phyloP scores from a whole-genome alignment of 2,888 invertebrate genomes.

The Yponomeuta sedellus region DNA sequence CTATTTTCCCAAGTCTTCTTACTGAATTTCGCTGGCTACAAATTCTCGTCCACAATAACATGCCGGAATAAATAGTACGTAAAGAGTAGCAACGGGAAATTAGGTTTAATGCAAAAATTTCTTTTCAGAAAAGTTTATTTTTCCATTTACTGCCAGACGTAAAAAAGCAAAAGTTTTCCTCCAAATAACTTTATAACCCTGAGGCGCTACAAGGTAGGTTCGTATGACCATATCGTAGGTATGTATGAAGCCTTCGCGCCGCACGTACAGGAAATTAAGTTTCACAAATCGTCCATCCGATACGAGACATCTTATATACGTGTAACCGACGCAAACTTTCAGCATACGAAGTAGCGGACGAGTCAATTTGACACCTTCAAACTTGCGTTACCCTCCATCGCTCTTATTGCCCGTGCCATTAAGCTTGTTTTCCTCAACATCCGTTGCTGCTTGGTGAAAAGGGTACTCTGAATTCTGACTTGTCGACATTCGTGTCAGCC shows the following conservation, averaged over 20 bases:
- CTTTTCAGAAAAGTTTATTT: neutral
- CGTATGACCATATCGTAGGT: no score
- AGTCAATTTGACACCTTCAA: slow-evolving; percentile 4
- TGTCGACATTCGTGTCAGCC: slow-evolving; percentile 11
- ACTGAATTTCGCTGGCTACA: neutral
- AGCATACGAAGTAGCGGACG: slow-evolving; percentile 9
- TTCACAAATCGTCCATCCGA: slow-evolving; percentile 10
- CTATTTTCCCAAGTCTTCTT: neutral
- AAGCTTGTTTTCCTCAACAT: neutral
- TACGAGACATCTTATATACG: neutral
- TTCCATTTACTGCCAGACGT: neutral
- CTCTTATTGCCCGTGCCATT: neutral
- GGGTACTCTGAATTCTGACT: slow-evolving; percentile 1
- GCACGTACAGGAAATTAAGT: slow-evolving; percentile 6
- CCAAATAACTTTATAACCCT: neutral
- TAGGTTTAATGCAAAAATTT: neutral
- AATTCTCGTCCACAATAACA: neutral
- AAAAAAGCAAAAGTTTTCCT: neutral
- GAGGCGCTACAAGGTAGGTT: no score
- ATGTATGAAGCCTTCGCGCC: no score
- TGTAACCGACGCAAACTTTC: slow-evolving; percentile 12
- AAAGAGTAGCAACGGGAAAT: neutral
- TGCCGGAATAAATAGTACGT: neutral
- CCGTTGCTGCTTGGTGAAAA: neutral
- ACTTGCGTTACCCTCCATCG: neutral